Conservation (phyloP, 2,888 invertebrate genomes). For the Troglohyphantes excavatus region DNA sequence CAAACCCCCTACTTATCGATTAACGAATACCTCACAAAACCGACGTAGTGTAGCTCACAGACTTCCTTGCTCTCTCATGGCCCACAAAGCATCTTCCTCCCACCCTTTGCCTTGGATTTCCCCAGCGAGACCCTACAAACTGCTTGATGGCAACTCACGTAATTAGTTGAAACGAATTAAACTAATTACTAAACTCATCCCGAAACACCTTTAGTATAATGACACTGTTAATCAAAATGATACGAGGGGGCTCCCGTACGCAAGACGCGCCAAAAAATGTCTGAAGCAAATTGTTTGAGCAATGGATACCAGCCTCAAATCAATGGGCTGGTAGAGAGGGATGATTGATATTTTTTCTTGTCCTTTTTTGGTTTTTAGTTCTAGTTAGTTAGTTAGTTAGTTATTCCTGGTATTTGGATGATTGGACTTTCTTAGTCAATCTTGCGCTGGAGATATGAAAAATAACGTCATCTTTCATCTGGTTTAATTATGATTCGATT, state of each 20-base stretch:
- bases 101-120: conserved; percentile 37
- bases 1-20: neutral
- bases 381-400: neutral
- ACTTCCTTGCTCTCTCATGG: conserved; percentile 4
- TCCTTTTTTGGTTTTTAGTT: neutral
- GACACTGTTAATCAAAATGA: conserved; percentile 72
- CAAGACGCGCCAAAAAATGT: neutral
- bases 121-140: conserved; percentile 8
- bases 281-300: conserved; percentile 15
- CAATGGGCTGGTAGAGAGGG: neutral
- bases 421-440: neutral
- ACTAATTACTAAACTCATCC: conserved; percentile 73
- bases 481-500: conserved; percentile 48
- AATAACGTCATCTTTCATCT: neutral
- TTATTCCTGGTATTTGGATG: neutral
- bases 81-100: conserved; percentile 44
- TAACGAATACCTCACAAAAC: neutral
- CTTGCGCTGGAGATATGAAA: neutral
- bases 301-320: conserved; percentile 29
- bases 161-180: conserved; percentile 65
- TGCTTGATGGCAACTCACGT: conserved; percentile 21
- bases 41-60: neutral
- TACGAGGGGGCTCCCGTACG: neutral
- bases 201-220: conserved; percentile 58
- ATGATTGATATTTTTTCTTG: conserved; percentile 23